Evolutionary conservation across 2,888 invertebrate species (phyloP).

Genomic region (Drosophila quasianomalipes): DNA sequence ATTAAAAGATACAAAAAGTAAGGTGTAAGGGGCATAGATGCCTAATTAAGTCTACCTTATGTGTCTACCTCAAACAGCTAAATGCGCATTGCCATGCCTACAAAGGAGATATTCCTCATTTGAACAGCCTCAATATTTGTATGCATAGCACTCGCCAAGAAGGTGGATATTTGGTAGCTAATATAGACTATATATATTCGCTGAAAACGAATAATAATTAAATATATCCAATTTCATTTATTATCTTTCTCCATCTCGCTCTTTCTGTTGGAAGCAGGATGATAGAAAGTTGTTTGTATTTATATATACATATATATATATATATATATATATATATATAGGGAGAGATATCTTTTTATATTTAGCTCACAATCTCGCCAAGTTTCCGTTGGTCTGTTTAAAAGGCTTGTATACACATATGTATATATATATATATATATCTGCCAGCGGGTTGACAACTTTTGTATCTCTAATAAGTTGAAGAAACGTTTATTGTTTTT

Average conservation of each 20-base stretch:
- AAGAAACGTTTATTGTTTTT: conserved; percentile 35
- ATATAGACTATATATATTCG: not conserved
- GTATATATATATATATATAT: not conserved
- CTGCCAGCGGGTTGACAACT: not conserved
- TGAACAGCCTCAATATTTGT: not conserved
- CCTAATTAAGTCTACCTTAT: conserved; percentile 1
- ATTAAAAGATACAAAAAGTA: conserved; percentile 54
- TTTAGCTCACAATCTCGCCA: not conserved
- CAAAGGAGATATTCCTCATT: not conserved
- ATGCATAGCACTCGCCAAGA: not conserved
- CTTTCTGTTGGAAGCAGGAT: not conserved
- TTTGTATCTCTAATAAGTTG: conserved; percentile 35
- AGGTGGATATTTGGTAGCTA: not conserved
- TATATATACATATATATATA: not conserved
- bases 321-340: not conserved
- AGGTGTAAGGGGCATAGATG: not conserved
- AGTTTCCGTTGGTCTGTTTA: not conserved
- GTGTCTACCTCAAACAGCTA: not conserved
- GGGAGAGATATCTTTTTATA: not conserved
- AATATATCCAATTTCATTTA: not conserved
- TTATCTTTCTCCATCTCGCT: not conserved
- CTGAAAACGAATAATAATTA: not conserved
- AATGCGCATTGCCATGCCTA: not conserved
- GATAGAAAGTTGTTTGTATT: not conserved
- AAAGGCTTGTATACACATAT: not conserved